Base-by-base conservation (phyloP, 2,797 vertebrate species). In the Sebastes steindachneri region DNA sequence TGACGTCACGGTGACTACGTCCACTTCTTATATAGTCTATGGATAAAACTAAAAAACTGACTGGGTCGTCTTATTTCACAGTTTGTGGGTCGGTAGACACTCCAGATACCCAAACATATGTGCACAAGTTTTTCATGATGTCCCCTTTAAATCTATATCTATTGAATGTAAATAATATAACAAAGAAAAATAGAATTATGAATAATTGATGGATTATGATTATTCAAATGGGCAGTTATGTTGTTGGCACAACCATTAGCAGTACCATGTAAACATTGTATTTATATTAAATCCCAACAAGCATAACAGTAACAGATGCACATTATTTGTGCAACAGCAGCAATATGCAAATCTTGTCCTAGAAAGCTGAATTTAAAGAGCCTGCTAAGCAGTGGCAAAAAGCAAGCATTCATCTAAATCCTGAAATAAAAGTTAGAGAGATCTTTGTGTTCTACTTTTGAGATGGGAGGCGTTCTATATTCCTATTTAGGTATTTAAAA, bases 401-500 rank as follows among this genome's bases (percentile, higher is more conserved):
- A 58, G 41, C 9, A 71, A 63, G 28, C 65, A 25, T 73, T 70
- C 23, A 64, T 65, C 71, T 58, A 25, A 73, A 72, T 28, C 45
- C 55, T 41, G 7, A 53, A 87, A 76, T 65, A 73, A 87, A 83
- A 84, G 72, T 67, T 55, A 10, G 28, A 25, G 45, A 65, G 71
- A 64, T 80, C 74, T 79, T 48, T 64, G 60, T 74, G 80, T 73
- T 88, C 81, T 62, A 77, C 79, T 84, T 83, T 35, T 62, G 48
- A 60, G 51, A 48, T 12, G 29, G 5, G 14, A 76, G 37, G 28
- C 51, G 53, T 31, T 80, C 73, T 65, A 53, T 65, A 26, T 71
- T 68, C 41, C 55, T 48, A 4, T 48, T 77, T 45, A 23, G 21
- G 51, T 9, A 64, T 79, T 90, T 86, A 84, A 86, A 92, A 89